phyloP scores from a whole-genome alignment of 2,113 vertebrate genomes.

The Sisor rabdophorus region DNA sequence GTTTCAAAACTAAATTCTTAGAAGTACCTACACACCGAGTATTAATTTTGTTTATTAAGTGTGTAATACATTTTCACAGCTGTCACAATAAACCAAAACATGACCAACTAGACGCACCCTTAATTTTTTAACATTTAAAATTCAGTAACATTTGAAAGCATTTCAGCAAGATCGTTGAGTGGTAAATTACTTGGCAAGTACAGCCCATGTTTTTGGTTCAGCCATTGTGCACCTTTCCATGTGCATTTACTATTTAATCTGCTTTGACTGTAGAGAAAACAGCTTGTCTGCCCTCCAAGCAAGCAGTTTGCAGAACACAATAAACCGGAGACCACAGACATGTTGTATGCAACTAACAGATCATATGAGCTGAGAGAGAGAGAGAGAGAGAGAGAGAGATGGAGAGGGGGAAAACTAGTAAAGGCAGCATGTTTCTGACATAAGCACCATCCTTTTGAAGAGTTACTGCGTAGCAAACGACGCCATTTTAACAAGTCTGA shows the following conservation, averaged over 20 bases:
- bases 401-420: neutral
- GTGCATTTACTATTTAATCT: conserved; percentile 37
- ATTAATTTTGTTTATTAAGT: no score
- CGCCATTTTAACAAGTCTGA: conserved; percentile 90
- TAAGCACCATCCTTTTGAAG: conserved; percentile 69
- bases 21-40: neutral
- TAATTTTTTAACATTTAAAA: conserved; percentile 22
- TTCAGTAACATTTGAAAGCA: neutral
- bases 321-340: conserved; percentile 33
- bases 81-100: conserved; percentile 14
- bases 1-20: neutral
- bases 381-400: neutral
- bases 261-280: conserved; percentile 42
- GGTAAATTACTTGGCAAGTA: conserved; percentile 29
- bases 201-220: conserved; percentile 31
- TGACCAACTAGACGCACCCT: neutral
- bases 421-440: conserved; percentile 60
- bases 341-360: conserved; percentile 1
- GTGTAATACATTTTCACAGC: conserved; percentile 4
- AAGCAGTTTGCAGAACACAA: conserved; percentile 35
- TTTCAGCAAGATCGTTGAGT: conserved; percentile 20
- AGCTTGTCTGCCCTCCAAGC: conserved; percentile 39
- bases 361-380: neutral
- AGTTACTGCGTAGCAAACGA: conserved; percentile 74
- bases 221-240: conserved; percentile 49